Evolutionary conservation across 2,113 vertebrate genomes (phyloP), one percentile per base, ranked within the genome.

Genomic region (Upupa epops): DNA sequence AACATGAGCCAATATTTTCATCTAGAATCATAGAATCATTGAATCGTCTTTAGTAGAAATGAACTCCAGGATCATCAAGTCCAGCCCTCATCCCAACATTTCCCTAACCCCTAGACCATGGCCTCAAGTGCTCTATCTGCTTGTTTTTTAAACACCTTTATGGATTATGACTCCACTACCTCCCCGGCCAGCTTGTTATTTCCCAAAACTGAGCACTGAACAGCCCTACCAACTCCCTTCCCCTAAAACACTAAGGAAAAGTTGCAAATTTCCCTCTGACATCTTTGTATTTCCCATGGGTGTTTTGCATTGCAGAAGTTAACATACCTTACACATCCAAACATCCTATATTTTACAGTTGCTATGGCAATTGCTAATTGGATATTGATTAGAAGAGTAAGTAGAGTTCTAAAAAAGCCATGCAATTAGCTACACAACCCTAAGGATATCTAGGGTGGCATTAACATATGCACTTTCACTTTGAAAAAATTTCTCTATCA

Each of bases 321-420:
- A 91, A 36, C 56, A 29, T 71, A 86, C 16, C 63, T 87, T 73
- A 42, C 11, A 18, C 59, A 83, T 7, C 31, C 59, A 34, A 26
- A 73, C n/a, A 90, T 68, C 21, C 22, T 77, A 46, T 92, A 81
- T 90, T 92, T 90, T 51, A 54, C 49, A 86, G 76, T 94, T 95
- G 51, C 73, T 84, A 75, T 61, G 61, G 65, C 31, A 92, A 92
- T 92, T 81, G 32, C 21, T 88, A 94, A 93, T 86, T 91, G 28
- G 82, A 88, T 95, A 92, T 90, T 91, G 78, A 95, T 92, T 93
- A 86, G 60, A 71, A 90, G 71, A 74, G 49, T 40, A 91, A 81
- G 75, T 69, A 81, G 37, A 32, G 40, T 81, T 86, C 69, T 90
- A 78, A 91, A 92, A 88, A 83, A 68, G 17, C 72, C 49, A 68